A percentile compares a stretch with the other conserved stretches of the same genome.
phyloP scores from a whole-genome alignment of 1,140 invertebrate species.

The Ctenoplectra terminalis region DNA sequence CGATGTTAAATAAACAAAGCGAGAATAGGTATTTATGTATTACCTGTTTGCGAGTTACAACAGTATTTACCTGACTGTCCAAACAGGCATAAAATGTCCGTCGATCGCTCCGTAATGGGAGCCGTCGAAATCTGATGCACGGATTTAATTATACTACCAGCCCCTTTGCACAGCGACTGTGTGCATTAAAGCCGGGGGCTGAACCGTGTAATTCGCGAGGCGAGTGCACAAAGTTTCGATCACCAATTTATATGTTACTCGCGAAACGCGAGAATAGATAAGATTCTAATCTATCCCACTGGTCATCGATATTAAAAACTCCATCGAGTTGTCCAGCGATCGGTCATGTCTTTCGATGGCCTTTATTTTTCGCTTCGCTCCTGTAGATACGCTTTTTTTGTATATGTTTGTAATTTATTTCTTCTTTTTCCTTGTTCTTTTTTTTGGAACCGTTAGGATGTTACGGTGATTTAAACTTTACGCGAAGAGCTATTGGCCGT shows the following conservation, averaged over 20 bases:
- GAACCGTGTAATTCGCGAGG: background rate
- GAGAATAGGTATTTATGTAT: background rate
- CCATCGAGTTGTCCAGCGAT: background rate
- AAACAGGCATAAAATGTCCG: background rate
- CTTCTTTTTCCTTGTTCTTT: no score
- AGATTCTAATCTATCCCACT: background rate
- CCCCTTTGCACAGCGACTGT: background rate
- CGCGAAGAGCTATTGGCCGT: background rate
- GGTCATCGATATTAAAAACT: background rate
- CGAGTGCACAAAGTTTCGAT: background rate
- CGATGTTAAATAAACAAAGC: background rate
- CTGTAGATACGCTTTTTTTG: background rate
- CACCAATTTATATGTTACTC: background rate
- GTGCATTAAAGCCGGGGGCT: background rate
- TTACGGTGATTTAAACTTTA: background rate
- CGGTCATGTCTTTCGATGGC: background rate
- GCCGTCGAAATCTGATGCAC: background rate
- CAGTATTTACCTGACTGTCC: background rate
- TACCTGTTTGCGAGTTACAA: background rate
- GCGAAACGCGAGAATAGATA: background rate
- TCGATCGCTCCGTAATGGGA: background rate
- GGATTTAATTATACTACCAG: slow-evolving; percentile 12
- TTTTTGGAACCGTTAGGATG: slow-evolving; percentile 7
- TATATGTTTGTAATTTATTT: background rate
- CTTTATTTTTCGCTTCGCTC: no score